Percentiles rank a stretch among this genome's conserved stretches.
phyloP scores from a whole-genome alignment of 2,797 vertebrate genomes.

The Acrocephalus scirpaceus region DNA sequence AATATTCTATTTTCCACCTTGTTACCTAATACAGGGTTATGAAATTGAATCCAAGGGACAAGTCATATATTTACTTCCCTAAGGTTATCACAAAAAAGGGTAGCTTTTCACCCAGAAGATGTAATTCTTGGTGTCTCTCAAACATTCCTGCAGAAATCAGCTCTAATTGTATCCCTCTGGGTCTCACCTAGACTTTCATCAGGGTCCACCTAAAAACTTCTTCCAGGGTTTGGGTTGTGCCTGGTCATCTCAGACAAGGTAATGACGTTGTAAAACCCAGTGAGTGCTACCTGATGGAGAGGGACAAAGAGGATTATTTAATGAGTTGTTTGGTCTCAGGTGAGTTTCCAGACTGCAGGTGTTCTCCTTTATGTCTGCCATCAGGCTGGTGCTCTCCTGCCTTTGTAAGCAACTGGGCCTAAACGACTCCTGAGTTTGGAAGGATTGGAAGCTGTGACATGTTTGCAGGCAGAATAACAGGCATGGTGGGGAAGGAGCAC shows the following conservation, averaged over 20 bases:
- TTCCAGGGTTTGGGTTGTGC: neutral
- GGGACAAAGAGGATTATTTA: neutral
- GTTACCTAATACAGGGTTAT: constrained; percentile 16
- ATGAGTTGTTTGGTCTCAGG: neutral
- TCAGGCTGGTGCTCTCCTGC: neutral
- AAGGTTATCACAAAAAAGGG: neutral
- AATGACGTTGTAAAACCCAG: neutral
- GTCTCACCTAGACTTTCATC: neutral
- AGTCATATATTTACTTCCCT: constrained; percentile 9
- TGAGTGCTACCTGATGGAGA: neutral
- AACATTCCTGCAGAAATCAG: neutral
- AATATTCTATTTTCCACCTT: constrained; percentile 19
- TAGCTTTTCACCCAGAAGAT: neutral
- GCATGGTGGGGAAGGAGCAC: neutral
- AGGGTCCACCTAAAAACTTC: neutral
- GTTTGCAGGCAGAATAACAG: neutral
- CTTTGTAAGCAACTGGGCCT: neutral
- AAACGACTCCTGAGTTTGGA: neutral
- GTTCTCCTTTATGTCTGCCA: neutral
- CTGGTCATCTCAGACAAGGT: neutral
- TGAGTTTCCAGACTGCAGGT: constrained; percentile 10
- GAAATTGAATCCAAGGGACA: neutral
- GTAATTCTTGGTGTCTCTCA: neutral
- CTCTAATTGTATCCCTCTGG: neutral
- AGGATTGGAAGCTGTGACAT: neutral